phyloP scores from a whole-genome alignment of 2,797 vertebrate species.

The Lepidocolaptes lacrymiger region DNA sequence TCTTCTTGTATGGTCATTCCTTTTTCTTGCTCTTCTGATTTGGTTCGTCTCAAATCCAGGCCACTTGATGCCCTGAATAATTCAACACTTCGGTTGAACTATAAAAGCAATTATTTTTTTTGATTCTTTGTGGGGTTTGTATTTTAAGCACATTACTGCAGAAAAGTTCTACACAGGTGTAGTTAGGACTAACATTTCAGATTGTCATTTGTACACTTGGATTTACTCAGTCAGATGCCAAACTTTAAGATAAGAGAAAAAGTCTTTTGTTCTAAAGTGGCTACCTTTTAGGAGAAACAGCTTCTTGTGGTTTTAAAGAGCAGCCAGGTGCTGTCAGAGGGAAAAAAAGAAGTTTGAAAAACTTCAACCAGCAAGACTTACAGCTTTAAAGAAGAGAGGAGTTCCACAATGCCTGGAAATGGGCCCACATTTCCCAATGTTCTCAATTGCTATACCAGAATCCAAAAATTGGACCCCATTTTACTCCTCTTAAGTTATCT shows the following conservation, averaged over 20 bases:
- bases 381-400: not conserved
- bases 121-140: not conserved
- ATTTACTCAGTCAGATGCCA: not conserved
- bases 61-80: not conserved
- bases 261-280: not conserved
- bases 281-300: slow-evolving; percentile 83
- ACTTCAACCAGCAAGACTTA: not conserved
- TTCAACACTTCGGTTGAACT: not conserved
- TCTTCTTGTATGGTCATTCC: not conserved
- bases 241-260: not conserved
- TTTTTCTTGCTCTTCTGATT: not conserved
- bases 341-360: not conserved
- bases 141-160: not conserved
- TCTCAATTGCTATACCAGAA: not conserved
- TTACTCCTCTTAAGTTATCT: not conserved
- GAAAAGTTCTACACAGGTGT: not conserved
- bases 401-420: not conserved
- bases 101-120: not conserved
- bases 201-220: not conserved
- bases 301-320: slow-evolving; percentile 84
- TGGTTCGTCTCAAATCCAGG: not conserved
- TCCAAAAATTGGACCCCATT: not conserved
- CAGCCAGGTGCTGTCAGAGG: slow-evolving; percentile 76
- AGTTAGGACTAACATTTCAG: not conserved
- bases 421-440: not conserved